These are phyloP conservation scores for Bos taurus DNA, from an alignment of 2,113 vertebrate species.

Conservation along the genomic window ARS-UCD2.0 NC_037339.1:68257001-68257500, in stretches of 20 bases:
- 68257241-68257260: not conserved
- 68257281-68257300: fast-evolving
- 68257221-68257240: not conserved
- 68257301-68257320: not conserved
- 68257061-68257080: not conserved
- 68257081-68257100: not conserved
- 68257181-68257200: not conserved
- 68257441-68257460: not conserved
- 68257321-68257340: not conserved
- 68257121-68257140: not conserved
- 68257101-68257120: not conserved
- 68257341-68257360: not conserved
- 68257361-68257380: not conserved
- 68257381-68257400: not conserved
- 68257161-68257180: not conserved
- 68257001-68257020: not conserved
- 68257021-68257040: not conserved
- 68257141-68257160: not conserved
- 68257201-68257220: not conserved
- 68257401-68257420: not conserved
- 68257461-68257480: not conserved
- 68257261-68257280: not conserved
- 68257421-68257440: not conserved
- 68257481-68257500: not conserved
- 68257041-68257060: not conserved